These are phyloP conservation scores for Gymnocypris eckloni DNA, from an alignment of 2,797 vertebrate species.

Conservation along the genomic window DNA sequence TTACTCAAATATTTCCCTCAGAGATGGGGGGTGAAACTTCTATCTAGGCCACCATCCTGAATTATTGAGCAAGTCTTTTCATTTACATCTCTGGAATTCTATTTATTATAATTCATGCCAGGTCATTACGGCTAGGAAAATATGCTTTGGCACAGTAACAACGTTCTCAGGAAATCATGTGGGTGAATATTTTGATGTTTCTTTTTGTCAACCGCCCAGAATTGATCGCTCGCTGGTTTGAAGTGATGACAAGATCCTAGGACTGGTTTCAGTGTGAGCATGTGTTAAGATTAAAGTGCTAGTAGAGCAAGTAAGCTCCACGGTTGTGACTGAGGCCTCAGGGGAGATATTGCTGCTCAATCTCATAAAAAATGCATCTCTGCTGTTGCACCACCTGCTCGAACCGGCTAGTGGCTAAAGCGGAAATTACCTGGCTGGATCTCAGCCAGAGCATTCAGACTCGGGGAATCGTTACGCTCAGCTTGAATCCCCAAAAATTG, in stretches of 20 bases:
- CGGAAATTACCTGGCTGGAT: conserved; percentile 30
- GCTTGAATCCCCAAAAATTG: not conserved
- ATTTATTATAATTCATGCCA: conserved; percentile 54
- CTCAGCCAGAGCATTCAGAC: not conserved
- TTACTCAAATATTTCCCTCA: conserved; percentile 48
- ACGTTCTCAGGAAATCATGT: not conserved
- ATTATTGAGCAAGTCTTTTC: conserved; percentile 62
- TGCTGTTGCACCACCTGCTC: not conserved
- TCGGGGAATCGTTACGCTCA: not conserved
- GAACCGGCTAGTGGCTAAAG: conserved; percentile 10
- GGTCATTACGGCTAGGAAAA: conserved; percentile 37
- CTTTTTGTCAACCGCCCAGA: not conserved
- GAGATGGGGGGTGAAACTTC: conserved; percentile 48
- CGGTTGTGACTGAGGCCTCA: conserved; percentile 2
- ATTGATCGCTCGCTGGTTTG: not conserved
- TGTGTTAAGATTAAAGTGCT: conserved; percentile 29
- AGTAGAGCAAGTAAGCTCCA: conserved; percentile 8
- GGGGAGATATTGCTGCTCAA: conserved; percentile 16
- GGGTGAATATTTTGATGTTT: not conserved
- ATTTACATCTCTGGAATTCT: conserved; percentile 55
- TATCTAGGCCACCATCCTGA: conserved; percentile 63
- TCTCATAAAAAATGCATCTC: conserved; percentile 34
- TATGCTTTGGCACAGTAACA: conserved; percentile 12
- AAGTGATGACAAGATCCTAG: conserved; percentile 13
- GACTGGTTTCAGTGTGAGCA: conserved; percentile 16